phyloP scores from a whole-genome alignment of 2,113 vertebrate genomes.

The Poeciliopsis occidentalis region DNA sequence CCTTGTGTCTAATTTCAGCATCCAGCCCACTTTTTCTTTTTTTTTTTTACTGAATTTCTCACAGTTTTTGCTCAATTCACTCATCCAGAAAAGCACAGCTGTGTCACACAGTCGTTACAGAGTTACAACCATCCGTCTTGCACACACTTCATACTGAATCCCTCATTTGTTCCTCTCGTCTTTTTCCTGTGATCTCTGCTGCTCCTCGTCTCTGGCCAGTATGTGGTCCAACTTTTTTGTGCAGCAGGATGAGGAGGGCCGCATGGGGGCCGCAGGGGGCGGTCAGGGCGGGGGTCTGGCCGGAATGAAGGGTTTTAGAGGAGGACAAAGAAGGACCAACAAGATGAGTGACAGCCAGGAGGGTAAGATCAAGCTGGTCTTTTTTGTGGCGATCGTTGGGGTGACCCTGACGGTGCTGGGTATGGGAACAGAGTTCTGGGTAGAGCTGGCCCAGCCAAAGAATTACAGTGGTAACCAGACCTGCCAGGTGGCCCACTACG shows the following conservation, averaged over 20 bases:
- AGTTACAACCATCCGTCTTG: neutral
- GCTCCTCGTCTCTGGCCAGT: constrained; percentile 34
- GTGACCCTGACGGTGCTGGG: constrained; percentile 85
- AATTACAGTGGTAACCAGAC: constrained; percentile 81
- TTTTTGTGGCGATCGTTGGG: constrained; percentile 83
- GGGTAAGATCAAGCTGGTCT: constrained; percentile 86
- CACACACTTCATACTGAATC: neutral
- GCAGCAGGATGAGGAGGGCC: constrained; percentile 82
- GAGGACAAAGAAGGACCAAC: constrained; percentile 66
- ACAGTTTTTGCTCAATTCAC: constrained; percentile 17
- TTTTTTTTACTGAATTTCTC: constrained; percentile 25
- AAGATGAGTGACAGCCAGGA: constrained; percentile 85
- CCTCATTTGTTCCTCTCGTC: neutral
- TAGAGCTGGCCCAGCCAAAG: constrained; percentile 85
- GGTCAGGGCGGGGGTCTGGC: constrained; percentile 59
- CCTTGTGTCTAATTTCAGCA: constrained; percentile 37
- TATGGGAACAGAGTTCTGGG: constrained; percentile 92
- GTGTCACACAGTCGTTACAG: constrained; percentile 5
- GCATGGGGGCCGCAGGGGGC: constrained; percentile 64
- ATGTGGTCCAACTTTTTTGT: constrained; percentile 92
- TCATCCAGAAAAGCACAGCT: constrained; percentile 20
- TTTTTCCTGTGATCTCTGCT: neutral
- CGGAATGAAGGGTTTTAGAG: constrained; percentile 52
- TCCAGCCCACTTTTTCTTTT: constrained; percentile 23
- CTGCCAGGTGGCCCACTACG: constrained; percentile 86